A percentile compares a stretch with the other conserved stretches of the same genome.
These are phyloP conservation scores for Hylia prasina DNA, from an alignment of 2,113 vertebrate species.

Conservation along the genomic window DNA sequence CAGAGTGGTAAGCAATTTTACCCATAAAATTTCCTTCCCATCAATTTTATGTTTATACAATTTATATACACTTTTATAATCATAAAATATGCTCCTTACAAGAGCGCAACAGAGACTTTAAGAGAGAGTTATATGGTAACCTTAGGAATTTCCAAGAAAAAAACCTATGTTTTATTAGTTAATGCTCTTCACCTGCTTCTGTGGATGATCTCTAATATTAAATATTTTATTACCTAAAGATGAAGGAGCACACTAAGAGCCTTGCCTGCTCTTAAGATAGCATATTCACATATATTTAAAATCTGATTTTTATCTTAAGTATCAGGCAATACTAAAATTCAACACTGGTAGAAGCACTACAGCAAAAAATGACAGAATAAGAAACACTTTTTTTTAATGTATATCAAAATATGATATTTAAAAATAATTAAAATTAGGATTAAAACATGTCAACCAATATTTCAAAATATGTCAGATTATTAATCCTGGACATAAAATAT, in stretches of 20 bases:
- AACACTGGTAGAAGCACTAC: not conserved
- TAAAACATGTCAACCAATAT: not conserved
- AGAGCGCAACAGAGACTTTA: not conserved
- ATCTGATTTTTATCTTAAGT: not conserved
- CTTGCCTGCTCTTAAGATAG: not conserved
- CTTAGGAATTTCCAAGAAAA: not conserved
- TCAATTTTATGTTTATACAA: not conserved
- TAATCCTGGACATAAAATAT: not conserved
- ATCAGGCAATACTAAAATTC: not conserved
- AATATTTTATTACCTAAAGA: not conserved
- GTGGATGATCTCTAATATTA: not conserved
- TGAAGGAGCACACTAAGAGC: not conserved
- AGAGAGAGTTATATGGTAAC: not conserved
- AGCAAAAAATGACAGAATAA: not conserved
- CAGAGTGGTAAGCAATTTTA: not conserved
- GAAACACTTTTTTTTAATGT: not conserved
- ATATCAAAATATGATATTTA: not conserved
- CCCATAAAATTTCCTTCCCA: not conserved
- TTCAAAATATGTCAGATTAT: not conserved
- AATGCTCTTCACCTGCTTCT: not conserved
- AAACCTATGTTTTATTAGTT: accelerated
- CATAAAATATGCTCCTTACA: not conserved
- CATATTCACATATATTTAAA: not conserved
- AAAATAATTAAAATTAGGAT: not conserved
- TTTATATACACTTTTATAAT: not conserved